Base-by-base conservation (phyloP, 2,888 invertebrate genomes). In the Diaprepes abbreviatus region DNA sequence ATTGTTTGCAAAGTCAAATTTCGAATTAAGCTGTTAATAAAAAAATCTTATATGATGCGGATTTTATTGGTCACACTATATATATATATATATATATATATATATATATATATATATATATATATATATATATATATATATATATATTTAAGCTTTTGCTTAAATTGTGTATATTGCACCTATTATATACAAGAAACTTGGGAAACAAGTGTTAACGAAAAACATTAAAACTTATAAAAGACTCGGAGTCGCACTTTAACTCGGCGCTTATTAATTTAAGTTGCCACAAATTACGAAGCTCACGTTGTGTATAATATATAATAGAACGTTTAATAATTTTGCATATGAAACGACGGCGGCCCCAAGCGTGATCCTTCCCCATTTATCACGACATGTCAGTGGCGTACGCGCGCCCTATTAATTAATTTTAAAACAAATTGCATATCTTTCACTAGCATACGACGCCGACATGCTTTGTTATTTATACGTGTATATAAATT, bases 251-350 rank as follows among this genome's bases (percentile, higher is more conserved):
- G 24, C 45, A 48, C 54, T 28, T 64, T 69, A 59, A 60, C 52
- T 43, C 36, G 59, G 58, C 71, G 70, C 71, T 70, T 72, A 71
- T 74, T 73, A 73, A 73, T 74, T 73, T 72, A 48, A 68, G 28
- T 72, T 69, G 69, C 66, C 66, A 67, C 72, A 72, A 74, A 74
- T 74, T 73, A 74, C 65, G 50, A 70, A 70, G 72, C 70, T 63
- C 73, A 43, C 45, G 54, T 66, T 38, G 60, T 55, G 54, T 54
- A 55, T 70, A 66, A 65, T 59, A 45, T 60, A 54, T 65, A 65
- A 66, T 60, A 66, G 50, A 59, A 70, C 59, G 70, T 66, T 76
- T 78, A 76, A 77, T 77, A 77, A 77, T 78, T 70, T 62, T 70
- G 64, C 70, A 65, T 65, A 65, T 59, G 54, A 70, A 65, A 59